Base-by-base conservation (phyloP, 1,140 invertebrate genomes). In the Ostrea edulis region DNA sequence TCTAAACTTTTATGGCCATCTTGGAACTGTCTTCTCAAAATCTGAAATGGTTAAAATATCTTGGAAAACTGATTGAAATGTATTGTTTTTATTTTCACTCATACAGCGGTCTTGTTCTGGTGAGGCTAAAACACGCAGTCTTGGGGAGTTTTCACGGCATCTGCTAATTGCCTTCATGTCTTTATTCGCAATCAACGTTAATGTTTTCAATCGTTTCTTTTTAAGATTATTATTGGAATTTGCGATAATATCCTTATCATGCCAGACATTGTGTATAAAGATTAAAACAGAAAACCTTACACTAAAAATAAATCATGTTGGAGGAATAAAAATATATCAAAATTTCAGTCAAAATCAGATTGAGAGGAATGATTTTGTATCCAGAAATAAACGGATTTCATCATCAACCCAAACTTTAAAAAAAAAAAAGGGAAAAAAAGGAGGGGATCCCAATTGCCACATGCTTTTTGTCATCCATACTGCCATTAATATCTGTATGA, bases 1-100 rank as follows among this genome's bases (percentile, higher is more conserved):
- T 77, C 68, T 77, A 77, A 77, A 77, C 68, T 29, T 77, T 77
- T 77, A 77, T 77, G 68, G 68, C 68, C 68, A 77, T 77, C 68
- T 77, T 77, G 68, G 25, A 77, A 29, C 29, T 77, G 68, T 77
- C 22, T 25, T 25, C 29, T 9, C 68, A 35, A 77, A 25, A 77
- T 77, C 68, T 29, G 25, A 22, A 77, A 77, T 77, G 68, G 68
- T 35, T 77, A 25, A 77, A 77, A 77, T 77, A 77, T 77, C 68
- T 77, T 29, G 2, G 68, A 77, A 77, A 25, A 35, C 68, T n/a
- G 29, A 77, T 77, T 77, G 25, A 77, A 77, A 29, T 35, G 29
- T 77, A 77, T 77, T 77, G 68, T 77, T 77, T 77, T 77, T 77
- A 77, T 25, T 29, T 77, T 25, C 55, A 29, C 29, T 25, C 29